These are phyloP conservation scores for Periophthalmus magnuspinnatus DNA, from an alignment of 2,797 vertebrate species.

Conservation along the genomic window DNA sequence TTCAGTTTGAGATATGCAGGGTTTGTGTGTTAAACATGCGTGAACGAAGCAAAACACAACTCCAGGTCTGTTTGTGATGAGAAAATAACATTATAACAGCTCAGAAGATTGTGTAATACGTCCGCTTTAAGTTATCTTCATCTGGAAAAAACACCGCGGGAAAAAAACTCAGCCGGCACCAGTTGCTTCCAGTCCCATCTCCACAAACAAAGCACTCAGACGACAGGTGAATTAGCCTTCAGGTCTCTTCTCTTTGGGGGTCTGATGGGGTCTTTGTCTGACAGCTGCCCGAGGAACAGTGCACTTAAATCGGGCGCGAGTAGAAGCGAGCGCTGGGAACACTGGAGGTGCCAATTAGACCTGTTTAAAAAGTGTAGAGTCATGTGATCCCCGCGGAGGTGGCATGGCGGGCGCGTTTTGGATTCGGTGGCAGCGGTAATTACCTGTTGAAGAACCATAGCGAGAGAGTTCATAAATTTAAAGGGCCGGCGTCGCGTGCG, in stretches of 20 bases:
- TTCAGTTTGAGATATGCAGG: too few species aligned
- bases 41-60: too few species aligned
- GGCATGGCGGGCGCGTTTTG: slow-evolving; percentile 38
- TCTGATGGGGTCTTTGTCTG: slow-evolving; percentile 49
- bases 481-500: slow-evolving; percentile 40
- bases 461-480: slow-evolving; percentile 44
- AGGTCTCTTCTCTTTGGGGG: slow-evolving; percentile 44
- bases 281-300: slow-evolving; percentile 33
- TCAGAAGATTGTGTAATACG: too few species aligned
- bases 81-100: too few species aligned
- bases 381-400: slow-evolving; percentile 48
- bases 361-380: slow-evolving; percentile 44
- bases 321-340: slow-evolving; percentile 47
- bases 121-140: background rate
- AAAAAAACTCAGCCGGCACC: slow-evolving; percentile 21
- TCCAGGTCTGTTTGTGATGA: too few species aligned
- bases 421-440: slow-evolving; percentile 58
- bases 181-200: slow-evolving; percentile 25
- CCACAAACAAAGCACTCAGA: slow-evolving; percentile 40
- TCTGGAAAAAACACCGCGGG: background rate
- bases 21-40: too few species aligned
- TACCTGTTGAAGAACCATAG: slow-evolving; percentile 45
- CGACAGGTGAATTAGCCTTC: slow-evolving; percentile 46
- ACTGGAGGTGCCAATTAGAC: slow-evolving; percentile 60
- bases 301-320: slow-evolving; percentile 34